phyloP scores from a whole-genome alignment of 2,888 invertebrate genomes.

The Dioctria rufipes region DNA sequence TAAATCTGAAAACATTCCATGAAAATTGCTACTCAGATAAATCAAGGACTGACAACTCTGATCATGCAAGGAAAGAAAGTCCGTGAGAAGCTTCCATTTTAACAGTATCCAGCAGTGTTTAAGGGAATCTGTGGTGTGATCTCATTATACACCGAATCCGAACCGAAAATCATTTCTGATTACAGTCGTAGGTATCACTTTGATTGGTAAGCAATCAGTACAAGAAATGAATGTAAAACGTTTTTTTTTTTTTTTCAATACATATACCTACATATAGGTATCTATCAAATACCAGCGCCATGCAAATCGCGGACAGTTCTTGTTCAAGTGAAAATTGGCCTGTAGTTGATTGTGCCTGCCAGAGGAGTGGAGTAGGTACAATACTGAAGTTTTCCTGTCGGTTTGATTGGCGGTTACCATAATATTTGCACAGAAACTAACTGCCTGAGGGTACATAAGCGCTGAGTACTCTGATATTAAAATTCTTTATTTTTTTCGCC shows the following conservation, averaged over 20 bases:
- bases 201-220: slow-evolving; percentile 50
- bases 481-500: slow-evolving; percentile 9
- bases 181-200: slow-evolving; percentile 38
- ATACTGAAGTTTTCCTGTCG: slow-evolving; percentile 31
- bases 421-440: slow-evolving; percentile 49
- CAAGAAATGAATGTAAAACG: slow-evolving; percentile 36
- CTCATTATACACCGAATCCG: slow-evolving; percentile 46
- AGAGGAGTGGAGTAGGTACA: slow-evolving; percentile 21
- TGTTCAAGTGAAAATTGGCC: slow-evolving; percentile 25
- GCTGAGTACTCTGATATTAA: slow-evolving; percentile 16
- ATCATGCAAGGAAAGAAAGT: slow-evolving; percentile 39
- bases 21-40: slow-evolving; percentile 42
- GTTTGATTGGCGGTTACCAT: slow-evolving; percentile 49
- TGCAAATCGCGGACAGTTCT: slow-evolving; percentile 8
- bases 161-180: slow-evolving; percentile 47
- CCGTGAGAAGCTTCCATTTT: slow-evolving; percentile 53
- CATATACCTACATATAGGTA: too few species aligned
- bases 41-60: slow-evolving; percentile 41
- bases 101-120: neutral
- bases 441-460: slow-evolving; percentile 39
- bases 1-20: slow-evolving; percentile 47
- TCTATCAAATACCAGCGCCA: too few species aligned
- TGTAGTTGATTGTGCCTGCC: slow-evolving; percentile 25
- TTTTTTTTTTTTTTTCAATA: neutral
- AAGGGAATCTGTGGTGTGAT: slow-evolving; percentile 34